Conservation (phyloP, 2,888 invertebrate genomes). For the Eupithecia inturbata region DNA sequence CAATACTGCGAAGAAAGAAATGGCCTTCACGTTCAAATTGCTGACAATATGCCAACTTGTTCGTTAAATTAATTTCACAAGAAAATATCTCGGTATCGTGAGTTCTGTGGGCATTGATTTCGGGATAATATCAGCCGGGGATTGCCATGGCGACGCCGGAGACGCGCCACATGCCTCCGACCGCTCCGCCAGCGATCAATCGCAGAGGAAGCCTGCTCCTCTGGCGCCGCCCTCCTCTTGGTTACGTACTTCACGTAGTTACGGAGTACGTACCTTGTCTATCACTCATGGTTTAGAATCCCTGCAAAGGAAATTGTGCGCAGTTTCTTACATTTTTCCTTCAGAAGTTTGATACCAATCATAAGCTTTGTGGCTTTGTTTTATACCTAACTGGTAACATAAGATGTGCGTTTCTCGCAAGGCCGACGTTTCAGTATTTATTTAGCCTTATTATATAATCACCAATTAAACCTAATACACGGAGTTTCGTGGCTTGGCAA, state of each 20-base stretch:
- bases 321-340: conserved; percentile 21
- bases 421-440: conserved; percentile 1
- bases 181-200: conserved; percentile 67
- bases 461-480: neutral
- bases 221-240: conserved; percentile 38
- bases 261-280: conserved; percentile 20
- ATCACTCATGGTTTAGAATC: conserved; percentile 23
- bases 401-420: neutral
- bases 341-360: neutral
- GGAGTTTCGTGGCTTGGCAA: neutral
- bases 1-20: conserved; percentile 34
- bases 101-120: conserved; percentile 36
- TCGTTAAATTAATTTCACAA: conserved; percentile 30
- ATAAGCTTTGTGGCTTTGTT: neutral
- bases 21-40: conserved; percentile 34
- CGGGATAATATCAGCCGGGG: conserved; percentile 69
- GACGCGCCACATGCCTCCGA: conserved; percentile 54
- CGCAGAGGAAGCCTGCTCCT: conserved; percentile 64
- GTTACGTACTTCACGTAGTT: conserved; percentile 34
- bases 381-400: neutral
- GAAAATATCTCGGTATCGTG: conserved; percentile 29
- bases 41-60: conserved; percentile 37
- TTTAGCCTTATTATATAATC: neutral
- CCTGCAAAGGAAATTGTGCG: conserved; percentile 8
- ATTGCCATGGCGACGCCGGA: conserved; percentile 76